These are phyloP conservation scores for Entelurus aequoreus DNA, from an alignment of 2,113 vertebrate species.

Conservation along the genomic window DNA sequence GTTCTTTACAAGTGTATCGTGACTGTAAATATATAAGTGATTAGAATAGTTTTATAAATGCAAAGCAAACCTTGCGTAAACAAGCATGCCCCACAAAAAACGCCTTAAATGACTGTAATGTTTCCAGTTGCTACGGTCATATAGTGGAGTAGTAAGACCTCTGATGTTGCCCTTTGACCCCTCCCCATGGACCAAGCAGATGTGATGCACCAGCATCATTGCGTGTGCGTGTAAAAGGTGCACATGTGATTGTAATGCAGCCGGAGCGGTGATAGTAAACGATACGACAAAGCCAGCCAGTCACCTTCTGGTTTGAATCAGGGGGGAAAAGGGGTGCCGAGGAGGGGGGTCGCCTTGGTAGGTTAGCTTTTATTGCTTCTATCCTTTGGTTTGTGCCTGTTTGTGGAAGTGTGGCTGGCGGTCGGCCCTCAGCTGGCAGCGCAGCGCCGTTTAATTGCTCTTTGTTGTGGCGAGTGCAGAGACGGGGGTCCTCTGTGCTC, in stretches of 20 bases:
- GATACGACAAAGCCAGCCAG: constrained; percentile 56
- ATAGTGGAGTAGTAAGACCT: background rate
- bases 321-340: constrained; percentile 34
- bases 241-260: constrained; percentile 36
- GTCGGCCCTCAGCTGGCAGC: constrained; percentile 74
- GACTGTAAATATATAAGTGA: too few species aligned
- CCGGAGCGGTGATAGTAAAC: constrained; percentile 51
- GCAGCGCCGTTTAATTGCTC: constrained; percentile 75
- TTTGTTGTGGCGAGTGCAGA: constrained; percentile 73
- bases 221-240: constrained; percentile 15
- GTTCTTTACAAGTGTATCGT: too few species aligned
- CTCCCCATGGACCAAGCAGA: background rate
- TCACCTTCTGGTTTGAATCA: constrained; percentile 75
- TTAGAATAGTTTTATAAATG: too few species aligned
- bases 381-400: constrained; percentile 76
- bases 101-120: too few species aligned
- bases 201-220: constrained; percentile 5
- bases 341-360: constrained; percentile 56
- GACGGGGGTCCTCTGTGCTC: constrained; percentile 53
- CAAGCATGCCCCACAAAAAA: too few species aligned
- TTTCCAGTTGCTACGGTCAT: too few species aligned
- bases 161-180: constrained; percentile 8
- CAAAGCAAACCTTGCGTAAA: too few species aligned
- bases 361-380: constrained; percentile 73
- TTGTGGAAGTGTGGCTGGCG: constrained; percentile 79